Evolutionary conservation across 1,140 invertebrate species (phyloP), one percentile per base, ranked within the genome.

Genomic region (Phortica variegata): DNA sequence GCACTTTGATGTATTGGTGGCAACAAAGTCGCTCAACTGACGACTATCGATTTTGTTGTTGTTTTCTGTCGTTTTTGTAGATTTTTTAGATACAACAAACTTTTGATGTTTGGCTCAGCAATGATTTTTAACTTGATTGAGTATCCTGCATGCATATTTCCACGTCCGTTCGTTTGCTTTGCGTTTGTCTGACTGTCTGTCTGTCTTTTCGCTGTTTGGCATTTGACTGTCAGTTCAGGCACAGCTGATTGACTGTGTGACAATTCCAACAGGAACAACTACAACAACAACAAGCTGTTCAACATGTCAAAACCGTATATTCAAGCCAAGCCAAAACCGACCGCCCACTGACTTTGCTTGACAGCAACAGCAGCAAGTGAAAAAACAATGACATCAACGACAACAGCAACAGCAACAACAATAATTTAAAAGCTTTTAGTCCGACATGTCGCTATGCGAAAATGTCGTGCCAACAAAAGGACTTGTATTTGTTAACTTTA

Each of bases 31-130:
- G 38, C 41, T 44, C 56, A 56, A n/a, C n/a, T n/a, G n/a, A n/a
- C n/a, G n/a, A n/a, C n/a, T n/a, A n/a, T n/a, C n/a, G n/a, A 63
- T 63, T 62, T 68, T 66, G 56, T 61, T 56, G 62, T 58, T 59
- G 46, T 31, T 49, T 15, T 38, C 19, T 34, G 38, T 29, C 54
- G 20, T 36, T 40, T 13, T 23, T 29, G 8, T 33, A n/a, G n/a
- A n/a, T n/a, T n/a, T n/a, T n/a, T n/a, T 52, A 33, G 29, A 43
- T 39, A 47, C 36, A 33, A 33, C 26, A 29, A 29, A 29, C 26
- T 52, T 52, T 50, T 47, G 56, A 65, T 29, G 46, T 54, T 48
- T 37, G 32, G 15, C 42, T 16, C 54, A 60, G 54, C 49, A 66
- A 51, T 56, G 61, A 58, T 53, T 29, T 6, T 7, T 12, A 7